Base-by-base conservation (phyloP, 2,888 invertebrate genomes). In the Creontiades dilutus region DNA sequence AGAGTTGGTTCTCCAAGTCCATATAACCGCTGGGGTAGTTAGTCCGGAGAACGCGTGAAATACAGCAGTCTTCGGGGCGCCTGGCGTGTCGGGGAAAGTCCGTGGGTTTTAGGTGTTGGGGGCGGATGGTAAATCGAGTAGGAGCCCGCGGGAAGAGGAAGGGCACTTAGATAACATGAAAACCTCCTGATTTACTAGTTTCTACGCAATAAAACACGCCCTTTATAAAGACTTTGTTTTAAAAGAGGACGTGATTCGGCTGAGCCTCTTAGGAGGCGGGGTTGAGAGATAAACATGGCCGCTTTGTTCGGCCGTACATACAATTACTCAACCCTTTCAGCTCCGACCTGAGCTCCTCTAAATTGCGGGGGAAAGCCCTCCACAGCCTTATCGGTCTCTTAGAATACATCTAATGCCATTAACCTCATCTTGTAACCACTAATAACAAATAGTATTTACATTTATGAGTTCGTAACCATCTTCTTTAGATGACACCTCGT, bases 111-210 rank as follows among this genome's bases (percentile, higher is more conserved):
- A 23, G 68, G 68, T 68, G 68, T 68, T 68, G 23, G 12, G 68
- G 68, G 19, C 68, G 68, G 68, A 68, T 68, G 68, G 11, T 68
- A 68, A 68, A 68, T 68, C 68, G 68, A 68, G 68, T 68, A 19
- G 68, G 68, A 23, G 61, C 52, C 16, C 52, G 52, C 52, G 52
- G 12, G 68, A 27, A 11, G 23, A 27, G 27, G 68, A 27, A 68
- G 68, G 68, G 68, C 68, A 68, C 68, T 68, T 68, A 68, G 68
- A 68, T 68, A 68, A 68, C 68, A 68, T 68, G 68, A 68, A 68
- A 68, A 68, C 68, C 68, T 68, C 68, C 11, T 68, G 68, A 68
- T 68, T 68, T 68, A 68, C 68, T 68, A 68, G 68, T 68, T 68
- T 68, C 68, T 68, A 68, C 68, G 68, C 68, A 68, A 68, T 68